These are phyloP conservation scores for Phainopepla nitens DNA, from an alignment of 2,113 vertebrate species.

Conservation along the genomic window DNA sequence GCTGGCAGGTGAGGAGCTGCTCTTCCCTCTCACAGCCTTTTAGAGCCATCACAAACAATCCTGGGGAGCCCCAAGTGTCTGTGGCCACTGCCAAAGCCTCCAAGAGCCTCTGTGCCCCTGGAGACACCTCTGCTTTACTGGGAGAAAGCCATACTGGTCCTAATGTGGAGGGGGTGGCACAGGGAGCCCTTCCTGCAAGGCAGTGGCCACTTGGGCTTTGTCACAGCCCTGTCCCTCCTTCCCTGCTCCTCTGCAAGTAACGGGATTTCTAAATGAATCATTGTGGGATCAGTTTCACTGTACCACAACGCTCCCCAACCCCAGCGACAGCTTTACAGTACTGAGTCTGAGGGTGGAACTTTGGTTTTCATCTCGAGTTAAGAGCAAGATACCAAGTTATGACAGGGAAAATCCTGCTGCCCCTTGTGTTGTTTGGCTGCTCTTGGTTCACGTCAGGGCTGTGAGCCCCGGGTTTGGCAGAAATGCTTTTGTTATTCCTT, in stretches of 20 bases:
- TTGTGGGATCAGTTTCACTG: neutral
- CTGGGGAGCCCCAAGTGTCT: neutral
- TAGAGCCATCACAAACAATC: neutral
- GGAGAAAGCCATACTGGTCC: neutral
- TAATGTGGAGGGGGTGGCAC: neutral
- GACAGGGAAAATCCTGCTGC: neutral
- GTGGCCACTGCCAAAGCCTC: neutral
- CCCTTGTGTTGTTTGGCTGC: neutral
- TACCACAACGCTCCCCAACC: neutral
- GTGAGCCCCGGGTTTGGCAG: neutral
- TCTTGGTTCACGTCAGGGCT: neutral
- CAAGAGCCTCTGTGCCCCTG: neutral
- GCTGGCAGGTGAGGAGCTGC: neutral
- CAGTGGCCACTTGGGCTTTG: neutral
- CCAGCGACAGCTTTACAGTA: neutral
- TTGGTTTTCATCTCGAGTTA: neutral
- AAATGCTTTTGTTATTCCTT: neutral
- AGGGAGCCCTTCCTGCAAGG: neutral
- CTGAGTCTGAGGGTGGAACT: neutral
- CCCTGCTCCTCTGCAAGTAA: neutral
- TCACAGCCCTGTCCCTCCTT: neutral
- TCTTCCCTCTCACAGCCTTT: neutral
- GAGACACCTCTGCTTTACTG: neutral
- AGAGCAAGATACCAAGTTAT: neutral
- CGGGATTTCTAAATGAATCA: neutral